A percentile compares a stretch with the other conserved stretches of the same genome.
phyloP scores from a whole-genome alignment of 2,113 vertebrate species.

The Bos taurus region DNA sequence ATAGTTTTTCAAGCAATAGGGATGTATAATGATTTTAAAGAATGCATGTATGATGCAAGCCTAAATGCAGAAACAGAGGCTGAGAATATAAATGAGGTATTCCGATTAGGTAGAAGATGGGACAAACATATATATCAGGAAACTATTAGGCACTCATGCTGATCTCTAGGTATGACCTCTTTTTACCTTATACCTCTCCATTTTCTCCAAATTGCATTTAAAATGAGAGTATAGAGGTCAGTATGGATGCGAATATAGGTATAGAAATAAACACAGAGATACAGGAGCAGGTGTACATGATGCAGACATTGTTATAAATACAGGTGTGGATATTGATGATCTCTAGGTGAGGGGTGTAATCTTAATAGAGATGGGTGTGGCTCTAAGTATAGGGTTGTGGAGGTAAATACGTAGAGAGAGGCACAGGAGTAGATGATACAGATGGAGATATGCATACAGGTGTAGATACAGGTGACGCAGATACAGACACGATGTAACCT shows the following conservation, averaged over 20 bases:
- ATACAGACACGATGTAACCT: fast-evolving
- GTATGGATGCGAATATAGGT: fast-evolving
- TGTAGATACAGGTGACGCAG: fast-evolving
- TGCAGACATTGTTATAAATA: fast-evolving
- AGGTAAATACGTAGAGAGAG: neutral
- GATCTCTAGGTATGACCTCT: neutral
- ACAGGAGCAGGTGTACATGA: fast-evolving
- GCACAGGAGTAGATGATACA: neutral
- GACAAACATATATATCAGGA: neutral
- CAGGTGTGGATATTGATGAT: fast-evolving
- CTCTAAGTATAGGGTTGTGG: fast-evolving
- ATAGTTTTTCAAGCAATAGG: neutral
- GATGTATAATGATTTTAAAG: neutral
- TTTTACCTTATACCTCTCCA: neutral
- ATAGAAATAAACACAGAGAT: fast-evolving
- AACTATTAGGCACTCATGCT: too few relatives aligned
- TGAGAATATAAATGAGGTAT: neutral
- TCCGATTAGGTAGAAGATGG: fast-evolving
- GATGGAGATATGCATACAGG: fast-evolving
- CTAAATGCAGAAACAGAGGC: neutral
- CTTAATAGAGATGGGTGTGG: neutral
- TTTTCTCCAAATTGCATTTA: neutral
- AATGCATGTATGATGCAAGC: neutral
- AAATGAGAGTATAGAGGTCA: fast-evolving
- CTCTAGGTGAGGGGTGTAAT: fast-evolving